Percentiles rank a stretch among this genome's conserved stretches.
Evolutionary conservation across 2,888 invertebrate genomes (phyloP).

Genomic region (Dioctria linearis): DNA sequence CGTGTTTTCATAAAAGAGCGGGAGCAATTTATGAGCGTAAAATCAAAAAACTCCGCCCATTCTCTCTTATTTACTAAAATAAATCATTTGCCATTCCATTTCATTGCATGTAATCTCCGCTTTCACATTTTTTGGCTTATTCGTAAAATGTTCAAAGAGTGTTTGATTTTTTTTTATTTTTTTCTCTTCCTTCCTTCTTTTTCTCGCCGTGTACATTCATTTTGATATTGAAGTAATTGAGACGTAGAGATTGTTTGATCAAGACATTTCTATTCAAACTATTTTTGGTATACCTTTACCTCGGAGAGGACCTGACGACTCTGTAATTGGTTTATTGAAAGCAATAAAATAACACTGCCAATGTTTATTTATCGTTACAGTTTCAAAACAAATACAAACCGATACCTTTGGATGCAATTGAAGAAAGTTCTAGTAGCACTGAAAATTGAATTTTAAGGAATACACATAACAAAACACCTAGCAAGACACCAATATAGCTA

Average conservation of each 20-base stretch:
- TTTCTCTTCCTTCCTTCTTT: too few relatives aligned
- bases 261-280: slow-evolving; percentile 76
- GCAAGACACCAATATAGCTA: not conserved
- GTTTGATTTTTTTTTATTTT: too few relatives aligned
- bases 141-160: too few relatives aligned
- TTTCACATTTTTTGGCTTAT: too few relatives aligned
- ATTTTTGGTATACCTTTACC: slow-evolving; percentile 75
- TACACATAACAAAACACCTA: too few relatives aligned
- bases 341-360: slow-evolving; percentile 60
- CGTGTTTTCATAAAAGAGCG: too few relatives aligned
- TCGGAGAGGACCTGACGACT: slow-evolving; percentile 62
- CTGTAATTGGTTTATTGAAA: slow-evolving; percentile 62
- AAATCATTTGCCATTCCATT: too few relatives aligned
- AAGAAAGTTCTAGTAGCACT: slow-evolving; percentile 57
- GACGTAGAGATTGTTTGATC: slow-evolving; percentile 76
- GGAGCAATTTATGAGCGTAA: too few relatives aligned
- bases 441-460: not conserved
- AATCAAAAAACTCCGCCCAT: too few relatives aligned
- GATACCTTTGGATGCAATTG: slow-evolving; percentile 65
- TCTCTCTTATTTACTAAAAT: too few relatives aligned
- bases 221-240: slow-evolving; percentile 73
- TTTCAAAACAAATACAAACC: slow-evolving; percentile 65
- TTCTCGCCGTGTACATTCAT: slow-evolving; percentile 64
- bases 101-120: too few relatives aligned
- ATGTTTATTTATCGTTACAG: slow-evolving; percentile 70